These are phyloP conservation scores for Miltochrista miniata DNA, from an alignment of 2,888 invertebrate genomes.

Conservation along the genomic window DNA sequence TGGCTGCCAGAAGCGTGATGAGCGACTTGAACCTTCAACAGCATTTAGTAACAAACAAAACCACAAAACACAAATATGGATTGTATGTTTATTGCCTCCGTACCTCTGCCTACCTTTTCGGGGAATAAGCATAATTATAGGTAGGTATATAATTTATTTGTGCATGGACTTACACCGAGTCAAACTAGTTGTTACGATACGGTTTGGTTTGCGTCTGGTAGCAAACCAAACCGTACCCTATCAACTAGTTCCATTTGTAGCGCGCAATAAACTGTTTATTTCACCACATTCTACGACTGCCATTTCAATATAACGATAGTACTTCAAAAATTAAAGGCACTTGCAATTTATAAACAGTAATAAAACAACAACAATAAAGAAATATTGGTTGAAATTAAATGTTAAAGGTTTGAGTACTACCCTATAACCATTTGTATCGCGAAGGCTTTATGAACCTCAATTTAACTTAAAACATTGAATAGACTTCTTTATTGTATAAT, in stretches of 20 bases:
- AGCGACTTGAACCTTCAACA: too few relatives aligned
- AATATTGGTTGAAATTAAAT: constrained; percentile 23
- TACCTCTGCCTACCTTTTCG: too few relatives aligned
- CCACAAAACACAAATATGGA: too few relatives aligned
- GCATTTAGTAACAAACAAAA: too few relatives aligned
- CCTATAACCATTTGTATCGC: constrained; percentile 11
- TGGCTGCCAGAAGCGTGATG: too few relatives aligned
- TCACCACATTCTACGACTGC: neutral
- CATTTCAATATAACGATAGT: constrained; percentile 10
- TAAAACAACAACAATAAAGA: constrained; percentile 27
- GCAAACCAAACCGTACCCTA: neutral
- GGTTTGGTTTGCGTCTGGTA: too few relatives aligned
- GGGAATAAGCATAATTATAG: too few relatives aligned
- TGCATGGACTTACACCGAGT: too few relatives aligned
- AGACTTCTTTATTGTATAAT: constrained; percentile 5
- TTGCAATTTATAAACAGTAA: constrained; percentile 18
- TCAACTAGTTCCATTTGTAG: neutral
- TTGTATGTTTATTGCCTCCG: too few relatives aligned
- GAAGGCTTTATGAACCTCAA: constrained; percentile 13
- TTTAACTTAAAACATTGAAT: constrained; percentile 12
- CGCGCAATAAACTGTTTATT: neutral
- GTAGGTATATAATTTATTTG: too few relatives aligned
- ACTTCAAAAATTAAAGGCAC: constrained; percentile 16
- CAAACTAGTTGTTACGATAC: too few relatives aligned
- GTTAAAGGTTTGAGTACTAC: constrained; percentile 10